Percentiles rank a stretch among this genome's conserved stretches.
Evolutionary conservation across 2,888 invertebrate genomes (phyloP).

Genomic region (Horisme vitalbata): DNA sequence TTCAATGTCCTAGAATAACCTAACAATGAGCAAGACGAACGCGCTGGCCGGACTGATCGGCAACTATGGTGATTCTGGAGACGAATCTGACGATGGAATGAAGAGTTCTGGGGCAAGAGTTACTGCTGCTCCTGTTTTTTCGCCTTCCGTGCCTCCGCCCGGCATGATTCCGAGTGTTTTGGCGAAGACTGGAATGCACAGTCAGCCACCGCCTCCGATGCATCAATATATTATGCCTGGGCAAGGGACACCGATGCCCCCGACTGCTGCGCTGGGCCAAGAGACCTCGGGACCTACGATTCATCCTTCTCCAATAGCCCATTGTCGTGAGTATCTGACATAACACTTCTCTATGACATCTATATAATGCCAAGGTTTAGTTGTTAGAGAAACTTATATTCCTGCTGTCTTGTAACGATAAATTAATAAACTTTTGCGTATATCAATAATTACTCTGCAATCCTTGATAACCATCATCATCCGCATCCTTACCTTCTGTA

Average conservation of each 20-base stretch:
- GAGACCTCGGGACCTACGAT: slow-evolving; percentile 36
- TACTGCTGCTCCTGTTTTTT: background rate
- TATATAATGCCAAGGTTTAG: no score
- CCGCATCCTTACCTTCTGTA: no score
- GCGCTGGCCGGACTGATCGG: slow-evolving; percentile 65
- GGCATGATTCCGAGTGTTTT: slow-evolving; percentile 20
- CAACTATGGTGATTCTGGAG: slow-evolving; percentile 72
- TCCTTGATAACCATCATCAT: no score
- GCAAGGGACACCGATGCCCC: background rate
- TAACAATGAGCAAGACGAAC: slow-evolving; percentile 67
- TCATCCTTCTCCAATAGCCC: slow-evolving; percentile 69
- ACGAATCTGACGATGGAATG: slow-evolving; percentile 58
- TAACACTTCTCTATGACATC: no score
- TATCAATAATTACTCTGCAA: no score
- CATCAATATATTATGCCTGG: background rate
- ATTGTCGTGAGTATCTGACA: slow-evolving; percentile 65
- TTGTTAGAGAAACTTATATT: no score
- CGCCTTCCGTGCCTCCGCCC: slow-evolving; percentile 16
- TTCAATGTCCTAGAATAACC: slow-evolving; percentile 3
- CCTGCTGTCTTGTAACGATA: no score
- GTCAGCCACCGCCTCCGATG: slow-evolving; percentile 13
- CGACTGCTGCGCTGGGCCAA: background rate
- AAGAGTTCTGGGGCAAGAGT: slow-evolving; percentile 6
- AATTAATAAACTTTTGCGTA: no score
- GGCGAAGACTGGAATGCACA: slow-evolving; percentile 17